Evolutionary conservation across 1,140 invertebrate species (phyloP), one percentile per base, ranked within the genome.

Genomic region (Heliconius hermathena): DNA sequence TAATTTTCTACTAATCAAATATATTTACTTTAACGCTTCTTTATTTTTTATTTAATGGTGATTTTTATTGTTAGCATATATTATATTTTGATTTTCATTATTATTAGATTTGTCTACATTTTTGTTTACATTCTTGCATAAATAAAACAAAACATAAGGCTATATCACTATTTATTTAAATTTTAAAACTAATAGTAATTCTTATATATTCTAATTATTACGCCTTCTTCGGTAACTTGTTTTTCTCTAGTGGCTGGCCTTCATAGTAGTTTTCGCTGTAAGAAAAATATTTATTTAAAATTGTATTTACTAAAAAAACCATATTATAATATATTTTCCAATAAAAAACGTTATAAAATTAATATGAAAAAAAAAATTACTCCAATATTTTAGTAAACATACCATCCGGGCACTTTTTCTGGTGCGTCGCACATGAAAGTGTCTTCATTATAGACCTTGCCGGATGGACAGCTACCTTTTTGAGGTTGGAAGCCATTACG

Each of bases 361-460:
- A 13, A 16, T 46, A 16, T 46, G 33, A 46, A 46, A 13, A 46
- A 41, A n/a, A n/a, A n/a, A n/a, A n/a, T n/a, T n/a, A n/a, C n/a
- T n/a, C n/a, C n/a, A n/a, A n/a, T n/a, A n/a, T n/a, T n/a, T n/a
- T n/a, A n/a, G 6, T 16, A 4, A 66, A 66, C 60, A 29, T 93
- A 98, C 97, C 97, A 98, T 96, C 97, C 98, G 36, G 96, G 95
- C 4, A 98, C 97, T 86, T 96, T 96, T 84, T 96, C 96, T 1
- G 97, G 97, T 3, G 97, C 96, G 86, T 98, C 97, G 87, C 98
- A 98, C 89, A 96, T 97, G 86, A 97, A 97, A 18, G 95, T 97
- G 11, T 96, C 96, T 78, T 98, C 97, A 84, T 97, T 98, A 94
- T 98, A 98, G 41, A 98, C 97, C 16, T 96, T 96, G 46, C 97